These are phyloP conservation scores for Dendroctonus valens DNA, from an alignment of 1,140 invertebrate genomes.

Conservation along the genomic window DNA sequence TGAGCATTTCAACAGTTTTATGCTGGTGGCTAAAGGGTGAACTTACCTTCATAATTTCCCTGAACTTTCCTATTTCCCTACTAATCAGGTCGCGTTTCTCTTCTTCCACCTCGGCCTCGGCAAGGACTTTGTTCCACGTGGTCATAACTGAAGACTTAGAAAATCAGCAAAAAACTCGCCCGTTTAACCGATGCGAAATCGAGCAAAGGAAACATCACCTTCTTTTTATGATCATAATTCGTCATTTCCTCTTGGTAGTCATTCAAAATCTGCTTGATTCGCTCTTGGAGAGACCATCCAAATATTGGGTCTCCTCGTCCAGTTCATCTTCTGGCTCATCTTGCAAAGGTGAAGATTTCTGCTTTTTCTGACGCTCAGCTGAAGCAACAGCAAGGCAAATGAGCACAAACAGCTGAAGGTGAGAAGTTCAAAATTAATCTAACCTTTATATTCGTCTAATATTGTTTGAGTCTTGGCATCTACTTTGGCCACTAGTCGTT, in stretches of 20 bases:
- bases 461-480: conserved; percentile 96
- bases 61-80: conserved; percentile 94
- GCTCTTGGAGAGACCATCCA: conserved; percentile 69
- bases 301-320: conserved; percentile 73
- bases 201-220: conserved; percentile 33
- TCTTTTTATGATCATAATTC: conserved; percentile 62
- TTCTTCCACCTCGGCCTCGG: conserved; percentile 89
- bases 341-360: conserved; percentile 59
- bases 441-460: conserved; percentile 90
- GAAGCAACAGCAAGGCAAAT: conserved; percentile 11
- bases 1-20: conserved; percentile 2
- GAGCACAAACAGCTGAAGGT: background rate
- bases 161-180: conserved; percentile 30
- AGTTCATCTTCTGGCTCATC: conserved; percentile 73
- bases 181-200: background rate
- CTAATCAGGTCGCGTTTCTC: conserved; percentile 95
- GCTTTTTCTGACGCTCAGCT: conserved; percentile 61
- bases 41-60: conserved; percentile 94
- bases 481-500: conserved; percentile 94
- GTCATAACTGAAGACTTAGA: conserved; percentile 45
- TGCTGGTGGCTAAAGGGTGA: background rate
- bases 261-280: conserved; percentile 74
- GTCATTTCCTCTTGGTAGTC: conserved; percentile 83
- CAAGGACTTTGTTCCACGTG: conserved; percentile 62
- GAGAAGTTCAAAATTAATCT: conserved; percentile 22